A percentile compares a stretch with the other conserved stretches of the same genome.
phyloP scores from a whole-genome alignment of 2,797 vertebrate species.

The Gephyroberyx darwinii region DNA sequence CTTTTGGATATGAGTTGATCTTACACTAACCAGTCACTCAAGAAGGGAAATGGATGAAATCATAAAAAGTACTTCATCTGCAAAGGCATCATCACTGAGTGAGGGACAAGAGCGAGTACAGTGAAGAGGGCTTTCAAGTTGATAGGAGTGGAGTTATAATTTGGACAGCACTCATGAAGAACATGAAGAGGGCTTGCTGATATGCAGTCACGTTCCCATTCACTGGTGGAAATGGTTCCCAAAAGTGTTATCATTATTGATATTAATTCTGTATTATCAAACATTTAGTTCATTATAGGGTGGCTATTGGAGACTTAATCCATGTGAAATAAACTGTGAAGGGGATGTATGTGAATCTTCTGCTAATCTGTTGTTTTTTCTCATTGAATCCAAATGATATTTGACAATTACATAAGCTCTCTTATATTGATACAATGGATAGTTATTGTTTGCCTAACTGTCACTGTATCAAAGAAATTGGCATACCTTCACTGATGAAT shows the following conservation, averaged over 20 bases:
- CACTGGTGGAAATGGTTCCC: constrained; percentile 55
- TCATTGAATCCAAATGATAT: too few species aligned
- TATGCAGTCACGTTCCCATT: constrained; percentile 67
- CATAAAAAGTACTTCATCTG: constrained; percentile 47
- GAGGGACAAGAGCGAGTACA: constrained; percentile 57
- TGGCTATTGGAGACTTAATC: constrained; percentile 27
- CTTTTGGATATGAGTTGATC: constrained; percentile 52
- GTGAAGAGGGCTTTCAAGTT: constrained; percentile 62
- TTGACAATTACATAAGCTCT: too few species aligned
- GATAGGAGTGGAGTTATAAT: constrained; percentile 63
- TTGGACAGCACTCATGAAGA: constrained; percentile 68
- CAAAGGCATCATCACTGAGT: constrained; percentile 45
- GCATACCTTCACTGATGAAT: background rate
- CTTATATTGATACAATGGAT: background rate
- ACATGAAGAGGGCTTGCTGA: constrained; percentile 66
- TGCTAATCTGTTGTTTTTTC: background rate
- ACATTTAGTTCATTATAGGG: constrained; percentile 50
- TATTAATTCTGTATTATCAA: constrained; percentile 52
- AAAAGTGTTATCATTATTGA: constrained; percentile 36
- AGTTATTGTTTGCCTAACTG: background rate
- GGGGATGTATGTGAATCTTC: background rate
- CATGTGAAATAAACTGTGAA: background rate
- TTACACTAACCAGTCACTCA: constrained; percentile 50
- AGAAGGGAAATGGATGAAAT: constrained; percentile 46
- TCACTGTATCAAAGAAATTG: constrained; percentile 4